Evolutionary conservation across 1,140 invertebrate species (phyloP).

Genomic region (Parapsyche elsis): DNA sequence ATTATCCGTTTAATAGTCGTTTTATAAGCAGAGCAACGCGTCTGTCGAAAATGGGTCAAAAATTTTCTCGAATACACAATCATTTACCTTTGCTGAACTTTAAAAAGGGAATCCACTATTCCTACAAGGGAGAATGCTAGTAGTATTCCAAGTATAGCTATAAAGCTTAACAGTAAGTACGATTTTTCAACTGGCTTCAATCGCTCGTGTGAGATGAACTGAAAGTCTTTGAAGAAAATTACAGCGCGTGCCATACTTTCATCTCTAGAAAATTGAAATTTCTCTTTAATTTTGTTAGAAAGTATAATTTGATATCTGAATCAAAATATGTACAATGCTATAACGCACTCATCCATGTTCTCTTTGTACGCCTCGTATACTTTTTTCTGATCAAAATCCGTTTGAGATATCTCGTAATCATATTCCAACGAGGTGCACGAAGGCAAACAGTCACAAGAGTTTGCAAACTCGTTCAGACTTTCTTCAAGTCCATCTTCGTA

Average conservation of each 20-base stretch:
- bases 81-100: constrained; percentile 13
- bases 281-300: not conserved
- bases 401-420: constrained; percentile 74
- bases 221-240: constrained; percentile 56
- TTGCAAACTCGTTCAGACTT: constrained; percentile 56
- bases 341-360: constrained; percentile 18
- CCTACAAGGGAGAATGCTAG: constrained; percentile 77
- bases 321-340: no score
- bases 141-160: constrained; percentile 76
- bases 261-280: not conserved
- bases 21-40: no score
- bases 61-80: no score
- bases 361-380: constrained; percentile 63
- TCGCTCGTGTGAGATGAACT: constrained; percentile 60
- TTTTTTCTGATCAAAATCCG: constrained; percentile 69
- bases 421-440: constrained; percentile 75
- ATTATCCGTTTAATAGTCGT: no score
- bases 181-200: constrained; percentile 68
- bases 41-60: no score
- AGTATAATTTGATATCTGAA: not conserved
- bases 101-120: constrained; percentile 64
- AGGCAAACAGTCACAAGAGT: constrained; percentile 73
- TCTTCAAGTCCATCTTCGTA: not conserved
- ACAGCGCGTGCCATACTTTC: not conserved
- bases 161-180: constrained; percentile 72